These are phyloP conservation scores for Sturnira hondurensis DNA, from an alignment of 2,113 vertebrate species.

Conservation along the genomic window DNA sequence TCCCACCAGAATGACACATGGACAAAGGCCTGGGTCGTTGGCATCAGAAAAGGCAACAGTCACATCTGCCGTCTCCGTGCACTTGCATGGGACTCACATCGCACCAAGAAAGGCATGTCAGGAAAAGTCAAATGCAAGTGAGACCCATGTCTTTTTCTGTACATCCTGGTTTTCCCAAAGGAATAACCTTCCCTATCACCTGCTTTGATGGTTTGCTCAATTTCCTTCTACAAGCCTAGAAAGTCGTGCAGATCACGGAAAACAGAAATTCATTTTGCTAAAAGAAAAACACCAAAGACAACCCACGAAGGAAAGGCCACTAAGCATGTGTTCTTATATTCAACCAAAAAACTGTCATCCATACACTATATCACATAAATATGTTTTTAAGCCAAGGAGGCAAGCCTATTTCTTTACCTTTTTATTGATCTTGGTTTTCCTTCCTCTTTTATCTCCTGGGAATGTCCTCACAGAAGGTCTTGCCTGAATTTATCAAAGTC, in stretches of 20 bases:
- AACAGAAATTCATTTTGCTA: not conserved
- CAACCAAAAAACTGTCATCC: not conserved
- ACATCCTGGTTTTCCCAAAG: not conserved
- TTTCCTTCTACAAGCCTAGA: not conserved
- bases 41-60: not conserved
- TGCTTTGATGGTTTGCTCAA: not conserved
- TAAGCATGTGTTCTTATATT: not conserved
- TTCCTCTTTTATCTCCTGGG: not conserved
- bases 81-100: not conserved
- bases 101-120: too few species aligned
- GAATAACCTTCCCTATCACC: not conserved
- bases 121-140: not conserved
- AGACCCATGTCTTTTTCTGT: not conserved
- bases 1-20: not conserved
- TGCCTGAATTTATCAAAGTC: not conserved
- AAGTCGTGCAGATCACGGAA: not conserved
- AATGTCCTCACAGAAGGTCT: not conserved
- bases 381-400: slow-evolving; percentile 59
- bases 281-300: not conserved
- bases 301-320: not conserved
- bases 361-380: not conserved
- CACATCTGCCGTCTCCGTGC: not conserved
- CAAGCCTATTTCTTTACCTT: slow-evolving; percentile 17
- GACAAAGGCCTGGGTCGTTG: not conserved
- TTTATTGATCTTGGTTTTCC: not conserved